These are phyloP conservation scores for Pelecanus crispus DNA, from an alignment of 2,113 vertebrate species.

Conservation along the genomic window DNA sequence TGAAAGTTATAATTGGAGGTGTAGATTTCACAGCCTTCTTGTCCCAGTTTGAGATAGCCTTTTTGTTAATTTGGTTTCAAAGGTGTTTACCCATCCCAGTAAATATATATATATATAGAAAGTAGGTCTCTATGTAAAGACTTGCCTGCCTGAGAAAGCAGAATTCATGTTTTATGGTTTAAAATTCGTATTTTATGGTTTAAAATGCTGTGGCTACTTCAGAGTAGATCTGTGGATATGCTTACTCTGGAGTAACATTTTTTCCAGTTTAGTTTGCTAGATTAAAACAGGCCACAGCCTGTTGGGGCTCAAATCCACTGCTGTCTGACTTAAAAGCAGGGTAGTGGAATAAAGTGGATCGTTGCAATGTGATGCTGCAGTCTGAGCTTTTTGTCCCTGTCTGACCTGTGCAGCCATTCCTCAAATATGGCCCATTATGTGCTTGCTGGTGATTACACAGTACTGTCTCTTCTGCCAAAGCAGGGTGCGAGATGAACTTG, in stretches of 20 bases:
- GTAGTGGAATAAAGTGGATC: fast-evolving
- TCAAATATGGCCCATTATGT: background rate
- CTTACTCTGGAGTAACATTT: background rate
- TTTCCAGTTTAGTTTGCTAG: background rate
- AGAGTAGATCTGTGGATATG: background rate
- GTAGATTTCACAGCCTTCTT: background rate
- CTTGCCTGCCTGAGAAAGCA: background rate
- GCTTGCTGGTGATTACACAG: background rate
- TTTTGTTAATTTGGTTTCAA: background rate
- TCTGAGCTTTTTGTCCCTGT: background rate
- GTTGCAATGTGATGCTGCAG: background rate
- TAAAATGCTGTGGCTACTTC: background rate
- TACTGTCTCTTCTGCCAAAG: background rate
- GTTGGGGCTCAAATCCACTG: background rate
- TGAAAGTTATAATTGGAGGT: background rate
- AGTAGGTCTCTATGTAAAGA: background rate
- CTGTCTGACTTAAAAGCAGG: background rate
- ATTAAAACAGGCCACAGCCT: background rate
- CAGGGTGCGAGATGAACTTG: fast-evolving
- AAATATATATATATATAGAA: background rate
- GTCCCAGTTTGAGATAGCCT: background rate
- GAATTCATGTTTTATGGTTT: background rate
- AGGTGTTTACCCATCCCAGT: background rate
- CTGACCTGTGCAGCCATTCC: background rate
- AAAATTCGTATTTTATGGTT: background rate